Conservation (phyloP, 1,140 invertebrate species). For the Andrena cerasifolii region DNA sequence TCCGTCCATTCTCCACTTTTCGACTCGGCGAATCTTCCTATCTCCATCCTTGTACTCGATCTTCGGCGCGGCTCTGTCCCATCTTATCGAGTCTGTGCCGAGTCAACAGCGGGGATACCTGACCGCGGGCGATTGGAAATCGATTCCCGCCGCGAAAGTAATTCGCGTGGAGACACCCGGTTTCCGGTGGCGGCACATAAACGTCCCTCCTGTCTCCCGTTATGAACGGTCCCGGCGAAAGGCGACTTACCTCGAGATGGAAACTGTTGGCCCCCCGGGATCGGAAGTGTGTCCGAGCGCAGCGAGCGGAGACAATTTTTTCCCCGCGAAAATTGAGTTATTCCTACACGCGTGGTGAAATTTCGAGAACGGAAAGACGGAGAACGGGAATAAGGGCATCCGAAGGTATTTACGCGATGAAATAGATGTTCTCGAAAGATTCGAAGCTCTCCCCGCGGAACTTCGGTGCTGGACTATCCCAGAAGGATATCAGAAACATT, state of each 20-base stretch:
- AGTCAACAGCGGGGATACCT: conserved; percentile 49
- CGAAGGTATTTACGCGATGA: neutral
- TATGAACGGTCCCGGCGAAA: conserved; percentile 27
- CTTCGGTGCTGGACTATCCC: neutral
- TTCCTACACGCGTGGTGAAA: neutral
- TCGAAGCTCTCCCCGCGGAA: neutral
- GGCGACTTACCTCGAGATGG: conserved; percentile 7
- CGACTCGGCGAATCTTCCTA: conserved; percentile 25
- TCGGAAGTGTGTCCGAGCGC: conserved; percentile 18
- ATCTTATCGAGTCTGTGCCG: conserved; percentile 34
- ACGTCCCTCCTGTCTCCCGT: conserved; percentile 43
- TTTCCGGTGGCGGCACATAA: conserved; percentile 34
- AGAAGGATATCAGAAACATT: neutral
- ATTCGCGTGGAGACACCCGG: conserved; percentile 43
- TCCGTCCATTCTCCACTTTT: conserved; percentile 33
- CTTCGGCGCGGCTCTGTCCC: neutral
- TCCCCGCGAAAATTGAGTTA: neutral
- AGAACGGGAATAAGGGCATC: neutral
- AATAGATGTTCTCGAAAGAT: neutral
- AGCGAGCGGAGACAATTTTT: neutral
- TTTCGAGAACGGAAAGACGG: neutral
- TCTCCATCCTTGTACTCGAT: neutral
- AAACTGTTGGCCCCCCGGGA: conserved; percentile 24
- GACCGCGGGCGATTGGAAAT: conserved; percentile 63
- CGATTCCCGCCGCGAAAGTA: conserved; percentile 58